These are phyloP conservation scores for Semaprochilodus insignis DNA, from an alignment of 2,797 vertebrate genomes.

Conservation along the genomic window DNA sequence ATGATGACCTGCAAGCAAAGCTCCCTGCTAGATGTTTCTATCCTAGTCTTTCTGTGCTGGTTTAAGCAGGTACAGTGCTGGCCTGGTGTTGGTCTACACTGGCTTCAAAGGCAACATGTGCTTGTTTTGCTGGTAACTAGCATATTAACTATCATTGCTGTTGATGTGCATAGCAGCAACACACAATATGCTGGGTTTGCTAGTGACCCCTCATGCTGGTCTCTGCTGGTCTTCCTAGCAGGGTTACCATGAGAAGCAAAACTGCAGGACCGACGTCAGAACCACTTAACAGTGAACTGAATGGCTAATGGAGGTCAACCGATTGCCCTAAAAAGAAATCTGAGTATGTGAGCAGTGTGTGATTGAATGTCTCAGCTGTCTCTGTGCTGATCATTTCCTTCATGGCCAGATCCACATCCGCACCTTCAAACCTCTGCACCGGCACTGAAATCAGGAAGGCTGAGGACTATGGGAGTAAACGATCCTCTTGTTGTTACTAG, in stretches of 20 bases:
- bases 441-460: background rate
- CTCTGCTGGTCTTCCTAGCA: background rate
- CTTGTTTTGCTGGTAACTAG: no score
- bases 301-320: background rate
- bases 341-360: background rate
- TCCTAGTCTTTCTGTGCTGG: background rate
- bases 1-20: background rate
- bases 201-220: no score
- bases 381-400: conserved; percentile 9
- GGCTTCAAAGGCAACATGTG: no score
- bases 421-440: background rate
- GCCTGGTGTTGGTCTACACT: no score
- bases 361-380: conserved; percentile 1
- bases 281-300: background rate
- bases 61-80: no score
- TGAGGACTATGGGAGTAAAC: background rate
- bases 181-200: no score
- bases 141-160: no score
- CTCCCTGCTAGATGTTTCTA: background rate
- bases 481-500: conserved; percentile 19
- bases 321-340: background rate
- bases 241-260: background rate
- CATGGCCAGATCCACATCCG: background rate
- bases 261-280: background rate
- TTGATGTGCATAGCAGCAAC: no score